Evolutionary conservation across 2,888 invertebrate species (phyloP).

Genomic region (Microdon myrmicae): DNA sequence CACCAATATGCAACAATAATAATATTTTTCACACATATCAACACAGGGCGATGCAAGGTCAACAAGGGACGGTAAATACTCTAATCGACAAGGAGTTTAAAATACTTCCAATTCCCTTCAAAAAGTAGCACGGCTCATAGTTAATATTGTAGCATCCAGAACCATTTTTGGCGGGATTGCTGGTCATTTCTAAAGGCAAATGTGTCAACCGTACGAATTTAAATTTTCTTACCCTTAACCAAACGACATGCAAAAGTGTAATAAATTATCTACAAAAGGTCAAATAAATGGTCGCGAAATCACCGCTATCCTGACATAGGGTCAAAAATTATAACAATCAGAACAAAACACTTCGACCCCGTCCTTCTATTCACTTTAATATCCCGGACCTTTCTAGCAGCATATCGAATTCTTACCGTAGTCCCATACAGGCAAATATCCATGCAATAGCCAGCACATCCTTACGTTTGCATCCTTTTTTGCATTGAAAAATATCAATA

Average conservation of each 20-base stretch:
- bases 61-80: no score
- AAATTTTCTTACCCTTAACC: conserved; percentile 5
- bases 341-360: conserved; percentile 11
- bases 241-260: conserved; percentile 1
- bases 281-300: conserved; percentile 36
- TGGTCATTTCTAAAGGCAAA: background rate
- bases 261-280: conserved; percentile 43
- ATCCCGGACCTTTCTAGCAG: no score
- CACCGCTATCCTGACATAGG: conserved; percentile 28
- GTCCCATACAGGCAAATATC: background rate
- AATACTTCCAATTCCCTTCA: no score
- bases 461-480: conserved; percentile 36
- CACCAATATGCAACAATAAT: no score
- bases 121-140: no score
- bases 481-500: conserved; percentile 42
- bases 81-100: no score
- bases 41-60: no score
- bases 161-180: conserved; percentile 14
- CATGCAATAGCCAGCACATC: conserved; percentile 8
- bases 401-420: conserved; percentile 3
- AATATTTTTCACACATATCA: no score
- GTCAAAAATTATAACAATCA: conserved; percentile 39
- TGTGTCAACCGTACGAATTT: background rate
- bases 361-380: conserved; percentile 1
- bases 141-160: no score